Base-by-base conservation (phyloP, 2,797 vertebrate genomes). In the Gymnothorax reevesii region DNA sequence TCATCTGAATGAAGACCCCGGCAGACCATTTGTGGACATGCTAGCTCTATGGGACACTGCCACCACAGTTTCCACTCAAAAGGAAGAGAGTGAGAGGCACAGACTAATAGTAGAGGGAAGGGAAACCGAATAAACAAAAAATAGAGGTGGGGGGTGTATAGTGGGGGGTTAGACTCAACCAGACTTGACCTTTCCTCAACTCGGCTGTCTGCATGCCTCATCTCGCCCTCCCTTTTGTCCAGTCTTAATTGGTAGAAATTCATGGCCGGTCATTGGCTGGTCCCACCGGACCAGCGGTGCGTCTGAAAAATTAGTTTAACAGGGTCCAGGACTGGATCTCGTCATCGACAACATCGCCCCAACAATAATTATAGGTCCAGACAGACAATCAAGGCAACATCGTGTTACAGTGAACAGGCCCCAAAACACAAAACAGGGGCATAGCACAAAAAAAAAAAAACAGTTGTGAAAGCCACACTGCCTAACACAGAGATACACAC, bases 401-500 rank as follows among this genome's bases (percentile, higher is more conserved):
- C 57, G 55, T 15, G 82, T 10, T 59, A 57, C 10, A 59, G 57
- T n/a, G 17, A 9, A 42, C 71, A 27, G n/a, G 33, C 66, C 27
- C 27, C 15, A 62, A 4, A 20, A 66, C 3, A 66, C 20, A 6
- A 5, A 7, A 66, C 22, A 66, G 20, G 13, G 20, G 20, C 12
- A 62, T 17, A 62, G 15, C 60, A 62, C 60, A 62, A 42, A 1
- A 42, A 42, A 42, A 62, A 42, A 1, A 42, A 42, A 42, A 42
- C 33, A 42, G 33, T 1, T 42, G 33, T 1, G 33, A 42, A 42
- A 42, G 2, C 64, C 59, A 82, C 75, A 79, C 83, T 82, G 82
- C 59, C 85, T 59, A 27, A 33, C 66, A 77, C 80, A 79, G 85
- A 54, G 22, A 84, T 79, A 42, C 85, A 88, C 69, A 84, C 87